Base-by-base conservation (phyloP, 2,113 vertebrate genomes). In the Mastomys coucha region DNA sequence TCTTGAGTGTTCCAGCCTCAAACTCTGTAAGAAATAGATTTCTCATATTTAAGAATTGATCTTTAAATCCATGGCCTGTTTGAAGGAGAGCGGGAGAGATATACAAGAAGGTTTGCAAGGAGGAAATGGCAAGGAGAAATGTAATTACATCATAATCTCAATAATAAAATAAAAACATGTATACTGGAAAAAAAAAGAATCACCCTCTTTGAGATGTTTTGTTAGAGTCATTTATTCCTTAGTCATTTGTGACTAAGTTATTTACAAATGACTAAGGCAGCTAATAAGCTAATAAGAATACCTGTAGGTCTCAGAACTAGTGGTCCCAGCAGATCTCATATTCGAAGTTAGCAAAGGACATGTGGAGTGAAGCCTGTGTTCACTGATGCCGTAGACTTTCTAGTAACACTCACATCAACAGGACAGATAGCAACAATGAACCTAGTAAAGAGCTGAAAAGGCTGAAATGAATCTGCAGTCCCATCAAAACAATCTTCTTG, bases 351-450 rank as follows among this genome's bases (percentile, higher is more conserved):
- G 39, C 45, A 33, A 39, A 91, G 13, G 24, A 6, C 4, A 2
- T 1, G 0, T 0, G 0, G n/a, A 63, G 8, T 7, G 11, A 72
- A 75, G 13, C 0, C 5, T 45, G 33, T 22, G 0, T 5, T 20
- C 11, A 13, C 8, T 24, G 2, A 26, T 11, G 24, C 28, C 26
- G 31, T 4, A 8, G 2, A 6, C 1, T 5, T 39, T n/a, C 58
- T 17, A 4, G 11, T 16, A 69, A 45, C 1, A 39, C 16, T 0
- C 49, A 20, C 0, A 3, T 20, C 58, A 12, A 24, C 1, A 28
- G 45, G 24, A 89, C 7, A 58, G 5, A 3, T 3, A 2, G 5
- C 33, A 19, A 1, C 0, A 13, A 36, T 12, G 28, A 60, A 56
- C 45, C 16, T 0, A 24, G 63, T 39, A 73, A 0, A 24, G 16